phyloP scores from a whole-genome alignment of 2,113 vertebrate genomes.

The Geothlypis trichas region DNA sequence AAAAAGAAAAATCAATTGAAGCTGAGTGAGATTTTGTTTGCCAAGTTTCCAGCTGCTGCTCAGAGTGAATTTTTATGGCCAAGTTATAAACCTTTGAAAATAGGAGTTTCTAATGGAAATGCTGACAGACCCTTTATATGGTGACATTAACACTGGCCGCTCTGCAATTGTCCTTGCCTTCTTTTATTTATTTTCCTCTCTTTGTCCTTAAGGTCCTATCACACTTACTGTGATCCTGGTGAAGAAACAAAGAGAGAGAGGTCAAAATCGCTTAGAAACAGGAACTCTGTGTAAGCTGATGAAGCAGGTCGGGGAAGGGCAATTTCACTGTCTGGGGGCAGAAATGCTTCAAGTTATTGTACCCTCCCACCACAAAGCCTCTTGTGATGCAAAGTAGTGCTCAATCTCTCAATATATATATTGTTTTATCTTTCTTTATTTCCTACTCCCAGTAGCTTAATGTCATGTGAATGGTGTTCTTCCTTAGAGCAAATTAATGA shows the following conservation, averaged over 20 bases:
- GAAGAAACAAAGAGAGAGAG: background rate
- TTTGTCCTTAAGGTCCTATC: constrained; percentile 36
- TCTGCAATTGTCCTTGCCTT: constrained; percentile 42
- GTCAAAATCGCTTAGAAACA: background rate
- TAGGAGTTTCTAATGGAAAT: constrained; percentile 66
- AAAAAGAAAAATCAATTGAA: constrained; percentile 38
- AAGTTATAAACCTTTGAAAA: constrained; percentile 68
- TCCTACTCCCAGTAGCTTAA: background rate
- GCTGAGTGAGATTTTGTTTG: constrained; percentile 43
- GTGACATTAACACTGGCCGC: constrained; percentile 43
- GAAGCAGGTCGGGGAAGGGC: background rate
- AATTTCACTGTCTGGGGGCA: background rate
- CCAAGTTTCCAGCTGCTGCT: constrained; percentile 50
- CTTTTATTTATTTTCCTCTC: constrained; percentile 37
- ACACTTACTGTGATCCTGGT: background rate
- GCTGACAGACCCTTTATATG: constrained; percentile 62
- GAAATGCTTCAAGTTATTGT: background rate
- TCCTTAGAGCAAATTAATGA: background rate
- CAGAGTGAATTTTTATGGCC: constrained; percentile 63
- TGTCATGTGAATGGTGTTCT: background rate
- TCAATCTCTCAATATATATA: background rate
- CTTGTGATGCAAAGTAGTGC: background rate
- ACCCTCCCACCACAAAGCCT: background rate
- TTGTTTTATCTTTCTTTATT: background rate
- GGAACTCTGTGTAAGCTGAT: background rate